Evolutionary conservation across 2,113 vertebrate species (phyloP).

Genomic region (Vulpes vulpes): DNA sequence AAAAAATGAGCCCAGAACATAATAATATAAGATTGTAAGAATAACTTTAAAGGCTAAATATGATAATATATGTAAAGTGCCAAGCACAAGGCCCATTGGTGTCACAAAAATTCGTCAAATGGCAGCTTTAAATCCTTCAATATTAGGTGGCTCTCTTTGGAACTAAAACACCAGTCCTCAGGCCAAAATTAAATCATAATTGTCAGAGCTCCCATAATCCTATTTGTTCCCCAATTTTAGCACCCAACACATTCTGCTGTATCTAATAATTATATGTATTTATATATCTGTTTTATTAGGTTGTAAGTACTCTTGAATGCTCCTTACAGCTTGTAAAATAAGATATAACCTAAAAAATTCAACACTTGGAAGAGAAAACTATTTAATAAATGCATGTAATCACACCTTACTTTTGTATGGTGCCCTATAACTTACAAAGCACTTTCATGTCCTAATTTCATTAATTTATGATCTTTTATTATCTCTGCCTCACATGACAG

Average conservation of each 20-base stretch:
- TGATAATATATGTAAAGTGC: constrained; percentile 22
- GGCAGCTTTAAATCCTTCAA: constrained; percentile 30
- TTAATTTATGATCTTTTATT: constrained; percentile 54
- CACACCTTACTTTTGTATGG: background rate
- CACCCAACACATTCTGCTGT: background rate
- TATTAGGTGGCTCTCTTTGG: background rate
- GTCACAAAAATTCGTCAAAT: constrained; percentile 36
- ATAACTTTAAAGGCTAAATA: constrained; percentile 42
- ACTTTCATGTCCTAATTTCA: constrained; percentile 33
- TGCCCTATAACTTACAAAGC: constrained; percentile 20
- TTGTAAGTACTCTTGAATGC: background rate
- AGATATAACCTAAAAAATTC: constrained; percentile 43
- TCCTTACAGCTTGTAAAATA: constrained; percentile 51
- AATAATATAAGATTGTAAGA: constrained; percentile 26
- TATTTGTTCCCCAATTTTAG: constrained; percentile 41
- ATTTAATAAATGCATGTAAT: constrained; percentile 47
- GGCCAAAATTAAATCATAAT: constrained; percentile 38
- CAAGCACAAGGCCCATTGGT: background rate
- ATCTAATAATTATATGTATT: constrained; percentile 48
- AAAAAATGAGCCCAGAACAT: constrained; percentile 6
- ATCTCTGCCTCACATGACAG: constrained; percentile 34
- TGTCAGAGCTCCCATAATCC: background rate
- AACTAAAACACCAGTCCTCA: constrained; percentile 52
- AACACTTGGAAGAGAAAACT: constrained; percentile 16
- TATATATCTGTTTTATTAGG: constrained; percentile 41